Conservation (phyloP, 1,140 invertebrate species). For the Araneus ventricosus region DNA sequence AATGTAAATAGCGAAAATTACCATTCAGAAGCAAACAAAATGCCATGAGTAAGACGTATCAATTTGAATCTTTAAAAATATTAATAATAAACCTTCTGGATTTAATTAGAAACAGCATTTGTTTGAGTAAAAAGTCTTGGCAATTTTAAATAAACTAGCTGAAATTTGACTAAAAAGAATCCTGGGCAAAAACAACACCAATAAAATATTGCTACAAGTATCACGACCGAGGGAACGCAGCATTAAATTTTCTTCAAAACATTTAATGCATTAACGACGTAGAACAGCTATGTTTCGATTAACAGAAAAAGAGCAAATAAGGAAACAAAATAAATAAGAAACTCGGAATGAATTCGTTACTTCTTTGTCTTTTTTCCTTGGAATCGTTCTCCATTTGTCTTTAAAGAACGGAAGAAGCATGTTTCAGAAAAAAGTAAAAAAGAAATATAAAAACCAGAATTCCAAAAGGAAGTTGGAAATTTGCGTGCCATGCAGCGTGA, state of each 20-base stretch:
- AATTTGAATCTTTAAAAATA: too few relatives aligned
- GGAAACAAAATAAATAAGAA: conserved; percentile 8
- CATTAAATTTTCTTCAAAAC: conserved; percentile 27
- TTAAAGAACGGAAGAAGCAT: conserved; percentile 15
- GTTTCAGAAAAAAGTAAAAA: not conserved
- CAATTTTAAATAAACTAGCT: too few relatives aligned
- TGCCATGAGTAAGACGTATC: too few relatives aligned
- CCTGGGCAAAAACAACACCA: too few relatives aligned
- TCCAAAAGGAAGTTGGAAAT: conserved; percentile 15
- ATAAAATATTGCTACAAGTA: too few relatives aligned
- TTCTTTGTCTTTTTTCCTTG: not conserved
- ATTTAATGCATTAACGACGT: not conserved
- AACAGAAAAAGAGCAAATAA: conserved; percentile 8
- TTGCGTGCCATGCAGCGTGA: conserved; percentile 41
- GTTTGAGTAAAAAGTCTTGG: too few relatives aligned
- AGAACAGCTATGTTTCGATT: not conserved
- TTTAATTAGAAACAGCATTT: too few relatives aligned
- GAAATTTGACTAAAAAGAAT: too few relatives aligned
- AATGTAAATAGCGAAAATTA: too few relatives aligned
- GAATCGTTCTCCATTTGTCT: conserved; percentile 6
- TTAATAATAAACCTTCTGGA: too few relatives aligned
- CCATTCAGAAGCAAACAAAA: too few relatives aligned
- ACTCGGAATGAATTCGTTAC: conserved; percentile 9
- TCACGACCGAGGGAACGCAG: not conserved
- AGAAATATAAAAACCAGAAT: not conserved